These are phyloP conservation scores for Phoeniculus purpureus DNA, from an alignment of 2,797 vertebrate genomes.

Conservation along the genomic window DNA sequence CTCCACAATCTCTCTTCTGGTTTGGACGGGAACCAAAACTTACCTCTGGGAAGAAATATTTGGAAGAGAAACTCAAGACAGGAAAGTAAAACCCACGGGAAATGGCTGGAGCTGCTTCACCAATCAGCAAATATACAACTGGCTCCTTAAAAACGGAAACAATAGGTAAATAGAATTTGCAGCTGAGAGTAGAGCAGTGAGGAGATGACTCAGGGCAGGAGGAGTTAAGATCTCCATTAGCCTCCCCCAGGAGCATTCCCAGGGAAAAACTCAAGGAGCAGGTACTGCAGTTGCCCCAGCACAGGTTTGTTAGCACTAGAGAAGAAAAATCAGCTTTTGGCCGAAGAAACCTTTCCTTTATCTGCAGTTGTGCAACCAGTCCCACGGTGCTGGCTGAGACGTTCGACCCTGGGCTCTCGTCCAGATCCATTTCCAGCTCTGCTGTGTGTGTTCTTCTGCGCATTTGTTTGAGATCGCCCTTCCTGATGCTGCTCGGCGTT, in stretches of 20 bases:
- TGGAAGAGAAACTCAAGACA: background rate
- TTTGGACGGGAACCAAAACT: conserved; percentile 6
- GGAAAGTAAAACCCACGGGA: background rate
- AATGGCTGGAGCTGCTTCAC: background rate
- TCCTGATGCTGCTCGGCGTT: background rate
- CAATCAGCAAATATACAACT: background rate
- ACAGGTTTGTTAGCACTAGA: background rate
- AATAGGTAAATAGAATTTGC: background rate
- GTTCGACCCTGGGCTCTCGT: background rate
- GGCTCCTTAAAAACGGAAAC: background rate
- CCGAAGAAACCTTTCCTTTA: conserved; percentile 24
- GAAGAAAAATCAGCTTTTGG: conserved; percentile 13
- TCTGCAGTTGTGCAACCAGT: background rate
- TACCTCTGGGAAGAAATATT: background rate
- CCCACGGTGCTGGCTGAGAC: background rate
- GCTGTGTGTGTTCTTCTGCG: conserved; percentile 14
- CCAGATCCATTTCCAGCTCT: conserved; percentile 35
- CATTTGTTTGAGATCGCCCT: conserved; percentile 45
- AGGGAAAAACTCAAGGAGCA: background rate
- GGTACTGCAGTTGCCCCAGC: conserved; percentile 18
- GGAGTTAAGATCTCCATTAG: conserved; percentile 21
- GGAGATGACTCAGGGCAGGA: background rate
- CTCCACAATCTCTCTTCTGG: background rate
- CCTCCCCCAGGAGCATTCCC: conserved; percentile 33
- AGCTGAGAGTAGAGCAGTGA: background rate